phyloP scores from a whole-genome alignment of 2,797 vertebrate genomes.

The Ambastaia sidthimunki region DNA sequence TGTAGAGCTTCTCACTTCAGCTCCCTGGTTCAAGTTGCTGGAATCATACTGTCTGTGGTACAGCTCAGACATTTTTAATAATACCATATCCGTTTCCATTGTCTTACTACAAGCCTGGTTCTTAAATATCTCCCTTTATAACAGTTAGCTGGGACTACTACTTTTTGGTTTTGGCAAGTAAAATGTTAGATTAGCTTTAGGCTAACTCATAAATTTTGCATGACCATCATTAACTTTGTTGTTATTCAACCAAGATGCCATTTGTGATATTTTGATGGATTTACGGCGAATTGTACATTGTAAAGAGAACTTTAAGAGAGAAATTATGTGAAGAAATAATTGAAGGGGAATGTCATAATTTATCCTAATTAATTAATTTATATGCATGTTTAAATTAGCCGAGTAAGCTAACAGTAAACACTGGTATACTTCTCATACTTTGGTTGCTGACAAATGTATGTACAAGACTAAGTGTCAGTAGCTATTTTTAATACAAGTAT shows the following conservation, averaged over 20 bases:
- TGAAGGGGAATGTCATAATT: neutral
- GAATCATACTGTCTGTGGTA: slow-evolving; percentile 8
- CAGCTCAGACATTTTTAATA: neutral
- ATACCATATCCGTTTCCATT: too few species aligned
- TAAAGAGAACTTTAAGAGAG: too few species aligned
- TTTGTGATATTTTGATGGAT: neutral
- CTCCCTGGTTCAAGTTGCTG: neutral
- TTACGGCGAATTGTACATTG: neutral
- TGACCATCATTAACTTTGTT: neutral
- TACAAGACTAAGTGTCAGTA: neutral
- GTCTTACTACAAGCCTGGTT: neutral
- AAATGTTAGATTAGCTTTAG: slow-evolving; percentile 10
- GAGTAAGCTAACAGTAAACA: too few species aligned
- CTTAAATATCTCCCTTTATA: neutral
- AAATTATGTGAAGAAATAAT: neutral
- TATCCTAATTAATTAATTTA: neutral
- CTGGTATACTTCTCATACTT: too few species aligned
- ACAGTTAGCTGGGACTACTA: neutral
- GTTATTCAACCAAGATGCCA: neutral
- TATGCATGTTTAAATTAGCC: too few species aligned
- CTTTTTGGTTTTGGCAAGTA: neutral
- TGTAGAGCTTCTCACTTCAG: slow-evolving; percentile 21
- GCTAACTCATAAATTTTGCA: slow-evolving; percentile 16
- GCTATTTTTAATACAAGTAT: neutral
- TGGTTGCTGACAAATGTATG: neutral